Evolutionary conservation across 2,797 vertebrate genomes (phyloP).

Genomic region (Chelmon rostratus): DNA sequence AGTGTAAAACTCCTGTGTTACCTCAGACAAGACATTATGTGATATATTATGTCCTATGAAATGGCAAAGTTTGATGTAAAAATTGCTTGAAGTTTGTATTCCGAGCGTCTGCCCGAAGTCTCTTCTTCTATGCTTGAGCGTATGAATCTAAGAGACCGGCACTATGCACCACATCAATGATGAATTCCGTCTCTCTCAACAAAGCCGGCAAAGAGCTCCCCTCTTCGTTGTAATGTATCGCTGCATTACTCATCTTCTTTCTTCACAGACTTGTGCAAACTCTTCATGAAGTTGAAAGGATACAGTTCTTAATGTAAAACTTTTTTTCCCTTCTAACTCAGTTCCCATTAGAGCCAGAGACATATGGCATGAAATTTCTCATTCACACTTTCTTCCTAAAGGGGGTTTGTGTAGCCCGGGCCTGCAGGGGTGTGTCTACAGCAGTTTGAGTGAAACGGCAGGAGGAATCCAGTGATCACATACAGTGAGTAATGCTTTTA

Average conservation of each 20-base stretch:
- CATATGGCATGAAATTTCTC: conserved; percentile 62
- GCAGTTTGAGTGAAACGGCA: conserved; percentile 27
- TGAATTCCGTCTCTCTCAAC: conserved; percentile 38
- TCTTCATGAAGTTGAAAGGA: conserved; percentile 60
- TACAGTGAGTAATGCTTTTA: conserved; percentile 34
- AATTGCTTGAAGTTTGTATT: neutral
- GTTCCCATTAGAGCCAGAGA: conserved; percentile 60
- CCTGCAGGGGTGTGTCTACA: conserved; percentile 27
- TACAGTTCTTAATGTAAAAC: conserved; percentile 52
- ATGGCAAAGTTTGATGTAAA: conserved; percentile 3
- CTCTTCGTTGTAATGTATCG: conserved; percentile 32
- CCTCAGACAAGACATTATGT: neutral
- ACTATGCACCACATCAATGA: conserved; percentile 31
- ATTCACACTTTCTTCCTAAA: conserved; percentile 59
- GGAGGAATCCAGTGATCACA: conserved; percentile 29
- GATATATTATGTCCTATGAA: neutral
- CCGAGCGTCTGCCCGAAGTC: neutral
- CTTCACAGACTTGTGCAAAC: conserved; percentile 50
- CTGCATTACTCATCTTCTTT: conserved; percentile 47
- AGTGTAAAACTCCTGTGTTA: neutral
- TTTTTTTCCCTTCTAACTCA: conserved; percentile 47
- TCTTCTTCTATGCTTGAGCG: conserved; percentile 3
- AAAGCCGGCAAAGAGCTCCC: conserved; percentile 36
- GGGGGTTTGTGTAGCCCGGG: conserved; percentile 20
- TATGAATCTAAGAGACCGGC: conserved; percentile 15